Conservation (phyloP, 2,888 invertebrate species). For the Gastracanthus pulcherrimus region DNA sequence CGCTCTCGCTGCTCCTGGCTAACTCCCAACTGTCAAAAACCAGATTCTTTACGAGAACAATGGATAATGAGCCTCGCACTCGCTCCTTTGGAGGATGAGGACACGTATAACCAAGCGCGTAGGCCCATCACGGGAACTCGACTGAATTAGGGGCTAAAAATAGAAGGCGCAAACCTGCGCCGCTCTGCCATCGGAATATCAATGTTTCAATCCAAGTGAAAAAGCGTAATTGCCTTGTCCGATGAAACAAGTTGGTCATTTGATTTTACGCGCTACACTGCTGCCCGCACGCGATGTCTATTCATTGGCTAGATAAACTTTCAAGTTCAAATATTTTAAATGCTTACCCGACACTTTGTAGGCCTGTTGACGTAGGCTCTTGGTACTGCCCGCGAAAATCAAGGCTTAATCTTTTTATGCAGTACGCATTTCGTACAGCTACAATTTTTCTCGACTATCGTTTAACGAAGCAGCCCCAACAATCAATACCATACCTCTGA, state of each 20-base stretch:
- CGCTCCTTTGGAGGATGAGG: not conserved
- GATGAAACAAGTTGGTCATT: not conserved
- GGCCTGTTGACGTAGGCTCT: not conserved
- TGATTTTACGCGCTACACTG: not conserved
- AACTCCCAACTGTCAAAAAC: not conserved
- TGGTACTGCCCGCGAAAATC: not conserved
- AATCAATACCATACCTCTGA: not conserved
- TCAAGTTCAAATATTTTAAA: not conserved
- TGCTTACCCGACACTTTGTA: not conserved
- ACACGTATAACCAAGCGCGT: not conserved
- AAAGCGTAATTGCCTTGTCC: not conserved
- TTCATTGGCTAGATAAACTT: constrained; percentile 1
- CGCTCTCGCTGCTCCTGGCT: not conserved
- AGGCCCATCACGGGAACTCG: not conserved
- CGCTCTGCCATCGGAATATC: not conserved
- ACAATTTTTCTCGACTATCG: not conserved
- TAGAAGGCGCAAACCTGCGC: not conserved
- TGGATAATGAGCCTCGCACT: not conserved
- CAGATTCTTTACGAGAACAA: not conserved
- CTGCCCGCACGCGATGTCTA: not conserved
- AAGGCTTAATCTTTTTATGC: not conserved
- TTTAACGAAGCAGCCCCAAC: not conserved
- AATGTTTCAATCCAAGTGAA: not conserved
- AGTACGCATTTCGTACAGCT: not conserved
- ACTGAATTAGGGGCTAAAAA: not conserved